Evolutionary conservation across 1,140 invertebrate species (phyloP).

Genomic region (Telenomus remus): DNA sequence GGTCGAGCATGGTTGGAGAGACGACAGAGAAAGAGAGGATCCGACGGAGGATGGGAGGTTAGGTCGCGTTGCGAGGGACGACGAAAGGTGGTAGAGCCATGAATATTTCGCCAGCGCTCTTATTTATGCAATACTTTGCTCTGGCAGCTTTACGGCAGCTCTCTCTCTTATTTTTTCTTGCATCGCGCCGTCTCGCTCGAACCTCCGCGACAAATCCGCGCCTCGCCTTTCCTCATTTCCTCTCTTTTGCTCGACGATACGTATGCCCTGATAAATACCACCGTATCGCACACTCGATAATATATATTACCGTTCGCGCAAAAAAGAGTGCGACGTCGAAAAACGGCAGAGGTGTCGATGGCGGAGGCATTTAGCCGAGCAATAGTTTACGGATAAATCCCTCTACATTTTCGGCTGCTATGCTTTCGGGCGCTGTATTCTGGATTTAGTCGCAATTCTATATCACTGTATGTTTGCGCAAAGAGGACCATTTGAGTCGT

Average conservation of each 20-base stretch:
- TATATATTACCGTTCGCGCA: constrained; percentile 73
- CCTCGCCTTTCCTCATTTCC: constrained; percentile 49
- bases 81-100: constrained; percentile 70
- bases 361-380: constrained; percentile 70
- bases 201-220: constrained; percentile 53
- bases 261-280: constrained; percentile 70
- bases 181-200: constrained; percentile 27
- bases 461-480: constrained; percentile 40
- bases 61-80: constrained; percentile 62
- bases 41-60: constrained; percentile 42
- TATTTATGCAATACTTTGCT: constrained; percentile 76
- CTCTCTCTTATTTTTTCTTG: constrained; percentile 46
- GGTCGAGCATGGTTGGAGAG: constrained; percentile 51
- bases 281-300: constrained; percentile 68
- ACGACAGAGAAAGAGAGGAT: constrained; percentile 52
- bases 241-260: constrained; percentile 53
- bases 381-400: constrained; percentile 75
- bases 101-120: constrained; percentile 74
- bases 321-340: constrained; percentile 61
- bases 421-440: constrained; percentile 63
- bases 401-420: constrained; percentile 67
- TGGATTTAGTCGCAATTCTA: constrained; percentile 65
- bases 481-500: constrained; percentile 32
- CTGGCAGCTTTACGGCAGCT: constrained; percentile 72
- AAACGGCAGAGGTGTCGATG: constrained; percentile 53